Base-by-base conservation (phyloP, 2,113 vertebrate species). In the Pelusios castaneus region DNA sequence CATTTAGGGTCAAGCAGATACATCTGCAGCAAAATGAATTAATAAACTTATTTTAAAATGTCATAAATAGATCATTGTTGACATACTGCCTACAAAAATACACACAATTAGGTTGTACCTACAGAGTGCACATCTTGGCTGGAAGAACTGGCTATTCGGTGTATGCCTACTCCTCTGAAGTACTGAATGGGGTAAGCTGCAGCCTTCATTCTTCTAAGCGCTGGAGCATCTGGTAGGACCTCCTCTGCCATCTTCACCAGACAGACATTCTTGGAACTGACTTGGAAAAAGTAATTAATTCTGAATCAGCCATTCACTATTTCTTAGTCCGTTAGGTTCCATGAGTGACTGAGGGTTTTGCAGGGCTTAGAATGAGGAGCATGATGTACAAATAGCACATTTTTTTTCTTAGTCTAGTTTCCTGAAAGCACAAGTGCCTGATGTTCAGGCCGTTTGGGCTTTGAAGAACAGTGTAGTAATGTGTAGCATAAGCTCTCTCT, bases 231-330 rank as follows among this genome's bases (percentile, higher is more conserved):
- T 93, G 60, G 47, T 92, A 85, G 87, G 82, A 95, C 70, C 1
- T 1, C n/a, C 91, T 51, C 82, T 93, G 75, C 51, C 38, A n/a
- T 81, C 86, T 81, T 81, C 83, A 63, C 88, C 82, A 86, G 67
- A 89, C 80, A 92, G 93, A 94, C 90, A 19, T 67, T 67, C 31
- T 80, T 89, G 60, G 6, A 94, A 83, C 94, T 87, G 82, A 41
- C 38, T 89, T 70, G 56, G 73, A 85, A 73, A 95, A 85, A 91
- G 76, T 86, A 84, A 22, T 92, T 92, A 87, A 51, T 91, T 85
- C 80, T 91, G 73, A 83, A 31, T 94, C 92, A 82, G 60, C 31
- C 34, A 70, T 81, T 77, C 86, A 91, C n/a, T 76, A 75, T 54
- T 54, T 41, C 82, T 84, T 54, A 34, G 6, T 43, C 43, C 9